Base-by-base conservation (phyloP, 2,888 invertebrate species). In the Caenorhabditis sp. region DNA sequence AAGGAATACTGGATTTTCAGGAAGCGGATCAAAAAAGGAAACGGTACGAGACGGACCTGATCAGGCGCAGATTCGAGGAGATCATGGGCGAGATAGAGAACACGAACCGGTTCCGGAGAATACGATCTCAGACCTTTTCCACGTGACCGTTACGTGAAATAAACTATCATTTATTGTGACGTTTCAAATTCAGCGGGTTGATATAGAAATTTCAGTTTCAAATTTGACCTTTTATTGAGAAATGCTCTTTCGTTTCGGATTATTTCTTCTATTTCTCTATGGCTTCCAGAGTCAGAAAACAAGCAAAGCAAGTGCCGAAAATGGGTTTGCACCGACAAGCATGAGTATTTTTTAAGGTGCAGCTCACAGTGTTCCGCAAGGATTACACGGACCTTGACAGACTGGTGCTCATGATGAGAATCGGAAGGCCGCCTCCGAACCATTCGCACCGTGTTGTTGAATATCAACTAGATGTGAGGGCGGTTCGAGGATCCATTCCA, bases 41-140 rank as follows among this genome's bases (percentile, higher is more conserved):
- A 20, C 32, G 53, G 26, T 53, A 45, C 27, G 76, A 76, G 26
- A 70, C 76, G 0, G 70, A 62, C 15, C 20, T 63, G 15, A 59
- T 76, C 7, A 52, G 65, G 9, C 35, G 35, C 13, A 48, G 70
- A 48, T 76, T 76, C 26, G 76, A 76, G 24, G 76, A 70, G 32
- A 76, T 76, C 15, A 63, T 76, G 70, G 24, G 48, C n/a, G 76
- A 76, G 46, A 63, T 76, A 11, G 75, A 75, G 35, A 27, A 45
- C 22, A 70, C 58, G n/a, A 59, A 50, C 59, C 35, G 53, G 46
- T 71, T 70, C 35, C 43, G 46, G 48, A 41, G 70, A 53, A 52
- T 70, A 35, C 56, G 76, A 76, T 76, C 76, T 70, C 76, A 76
- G 53, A 70, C 73, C 0, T 46, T 53, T n/a, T 52, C 65, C n/a